These are phyloP conservation scores for Nesospiza acunhae DNA, from an alignment of 2,113 vertebrate species.

Conservation along the genomic window DNA sequence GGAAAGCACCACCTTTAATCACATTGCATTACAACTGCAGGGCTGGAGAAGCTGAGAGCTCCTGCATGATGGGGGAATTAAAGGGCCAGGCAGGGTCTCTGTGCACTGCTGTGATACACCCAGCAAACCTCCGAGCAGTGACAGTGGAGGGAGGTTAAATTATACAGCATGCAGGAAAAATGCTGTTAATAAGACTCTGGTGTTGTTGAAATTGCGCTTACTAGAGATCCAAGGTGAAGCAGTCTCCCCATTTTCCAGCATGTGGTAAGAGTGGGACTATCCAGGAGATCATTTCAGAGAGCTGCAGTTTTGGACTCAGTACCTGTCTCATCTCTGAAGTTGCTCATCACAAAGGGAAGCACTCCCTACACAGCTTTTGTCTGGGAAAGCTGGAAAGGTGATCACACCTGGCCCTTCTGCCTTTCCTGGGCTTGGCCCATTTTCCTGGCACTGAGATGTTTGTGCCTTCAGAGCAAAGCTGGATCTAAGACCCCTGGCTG, in stretches of 20 bases:
- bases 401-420: not conserved
- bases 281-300: not conserved
- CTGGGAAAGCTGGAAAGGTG: not conserved
- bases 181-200: not conserved
- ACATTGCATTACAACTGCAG: constrained; percentile 11
- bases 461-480: not conserved
- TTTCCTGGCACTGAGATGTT: not conserved
- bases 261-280: not conserved
- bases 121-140: not conserved
- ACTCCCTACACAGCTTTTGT: not conserved
- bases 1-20: constrained; percentile 45
- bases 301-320: not conserved
- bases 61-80: not conserved
- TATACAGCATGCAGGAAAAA: not conserved
- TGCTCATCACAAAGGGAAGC: not conserved
- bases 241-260: not conserved
- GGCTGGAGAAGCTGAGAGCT: constrained; percentile 15
- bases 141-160: not conserved
- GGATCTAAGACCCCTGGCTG: not conserved
- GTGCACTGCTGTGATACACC: not conserved
- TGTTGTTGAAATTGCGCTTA: not conserved
- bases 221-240: not conserved
- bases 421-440: not conserved
- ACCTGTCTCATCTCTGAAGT: not conserved
- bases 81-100: constrained; percentile 9